Evolutionary conservation across 2,888 invertebrate genomes (phyloP).

Genomic region (Tipula vernalis): DNA sequence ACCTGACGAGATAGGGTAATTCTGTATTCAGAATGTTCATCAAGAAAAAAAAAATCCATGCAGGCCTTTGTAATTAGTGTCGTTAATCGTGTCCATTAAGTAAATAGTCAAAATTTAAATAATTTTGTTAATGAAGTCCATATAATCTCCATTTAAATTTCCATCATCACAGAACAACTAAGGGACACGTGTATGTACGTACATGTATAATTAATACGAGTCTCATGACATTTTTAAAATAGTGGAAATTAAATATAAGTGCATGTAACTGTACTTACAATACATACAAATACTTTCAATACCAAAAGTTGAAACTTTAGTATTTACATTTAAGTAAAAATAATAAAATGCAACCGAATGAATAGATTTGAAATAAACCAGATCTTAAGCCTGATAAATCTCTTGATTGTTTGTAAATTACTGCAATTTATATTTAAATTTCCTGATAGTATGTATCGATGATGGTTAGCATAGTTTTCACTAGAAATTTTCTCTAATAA

Average conservation of each 20-base stretch:
- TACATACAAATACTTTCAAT: background rate
- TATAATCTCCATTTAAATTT: too few species aligned
- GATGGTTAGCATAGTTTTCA: background rate
- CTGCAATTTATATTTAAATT: background rate
- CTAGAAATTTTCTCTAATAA: background rate
- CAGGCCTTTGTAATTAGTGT: too few species aligned
- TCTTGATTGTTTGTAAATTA: background rate
- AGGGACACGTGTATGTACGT: too few species aligned
- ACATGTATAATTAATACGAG: background rate
- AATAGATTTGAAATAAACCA: background rate
- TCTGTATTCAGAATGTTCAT: too few species aligned
- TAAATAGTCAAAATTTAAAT: too few species aligned
- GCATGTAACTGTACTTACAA: background rate
- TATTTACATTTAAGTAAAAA: background rate
- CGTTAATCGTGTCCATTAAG: too few species aligned
- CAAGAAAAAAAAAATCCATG: too few species aligned
- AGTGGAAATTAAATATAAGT: background rate
- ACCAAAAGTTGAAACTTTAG: background rate
- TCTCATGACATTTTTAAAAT: background rate
- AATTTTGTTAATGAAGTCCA: too few species aligned
- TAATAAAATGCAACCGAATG: background rate
- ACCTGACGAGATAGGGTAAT: too few species aligned
- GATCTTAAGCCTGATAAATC: background rate
- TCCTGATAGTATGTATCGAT: background rate
- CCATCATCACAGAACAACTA: too few species aligned